Evolutionary conservation across 2,888 invertebrate species (phyloP).

Genomic region (Gerosis bhagava): DNA sequence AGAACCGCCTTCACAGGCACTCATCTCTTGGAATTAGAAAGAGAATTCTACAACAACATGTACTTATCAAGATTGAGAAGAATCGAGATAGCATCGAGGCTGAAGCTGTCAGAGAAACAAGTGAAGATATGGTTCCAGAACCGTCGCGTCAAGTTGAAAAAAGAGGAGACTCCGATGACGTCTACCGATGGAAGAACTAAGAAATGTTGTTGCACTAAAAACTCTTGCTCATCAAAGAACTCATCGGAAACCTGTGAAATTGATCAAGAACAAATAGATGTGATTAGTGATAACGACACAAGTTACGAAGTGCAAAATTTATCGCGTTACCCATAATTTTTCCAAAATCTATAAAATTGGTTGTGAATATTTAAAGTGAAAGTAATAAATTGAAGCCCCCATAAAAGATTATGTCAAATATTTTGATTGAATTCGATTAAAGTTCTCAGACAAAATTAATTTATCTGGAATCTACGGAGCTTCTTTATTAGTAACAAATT

Average conservation of each 20-base stretch:
- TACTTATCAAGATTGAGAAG: constrained; percentile 94
- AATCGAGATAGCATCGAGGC: constrained; percentile 95
- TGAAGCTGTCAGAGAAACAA: constrained; percentile 95
- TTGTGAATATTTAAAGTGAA: constrained; percentile 3
- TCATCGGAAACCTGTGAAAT: constrained; percentile 57
- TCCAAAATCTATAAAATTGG: background rate
- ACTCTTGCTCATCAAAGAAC: constrained; percentile 54
- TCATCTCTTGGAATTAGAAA: constrained; percentile 92
- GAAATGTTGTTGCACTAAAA: constrained; percentile 66
- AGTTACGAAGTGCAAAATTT: constrained; percentile 61
- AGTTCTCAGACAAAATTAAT: constrained; percentile 9
- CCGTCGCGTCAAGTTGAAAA: constrained; percentile 95
- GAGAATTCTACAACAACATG: constrained; percentile 95
- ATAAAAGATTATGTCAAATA: too few species aligned
- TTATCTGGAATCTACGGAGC: constrained; percentile 27
- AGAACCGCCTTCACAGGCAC: constrained; percentile 97
- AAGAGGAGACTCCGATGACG: constrained; percentile 86
- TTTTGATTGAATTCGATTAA: constrained; percentile 8
- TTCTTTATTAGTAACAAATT: constrained; percentile 16
- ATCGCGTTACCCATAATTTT: constrained; percentile 53
- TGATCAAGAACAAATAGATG: constrained; percentile 70
- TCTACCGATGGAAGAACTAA: constrained; percentile 52
- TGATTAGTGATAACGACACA: constrained; percentile 67
- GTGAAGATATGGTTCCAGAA: constrained; percentile 98
- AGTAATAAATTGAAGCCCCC: constrained; percentile 1